phyloP scores from a whole-genome alignment of 1,140 invertebrate species.

The Druon quercuslanigerum region DNA sequence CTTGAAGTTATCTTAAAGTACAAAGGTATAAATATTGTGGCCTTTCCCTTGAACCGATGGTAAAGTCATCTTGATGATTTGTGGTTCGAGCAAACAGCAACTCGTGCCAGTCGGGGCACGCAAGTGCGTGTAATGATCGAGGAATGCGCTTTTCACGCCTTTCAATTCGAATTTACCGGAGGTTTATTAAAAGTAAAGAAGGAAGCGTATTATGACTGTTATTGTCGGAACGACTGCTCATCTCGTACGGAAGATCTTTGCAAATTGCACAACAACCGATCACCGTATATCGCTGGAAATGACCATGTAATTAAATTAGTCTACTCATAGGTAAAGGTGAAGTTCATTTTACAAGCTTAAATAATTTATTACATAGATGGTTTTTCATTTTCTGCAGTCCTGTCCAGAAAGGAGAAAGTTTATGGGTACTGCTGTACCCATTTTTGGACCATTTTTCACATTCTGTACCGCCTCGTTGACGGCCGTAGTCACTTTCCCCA shows the following conservation, averaged over 20 bases:
- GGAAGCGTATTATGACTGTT: conserved; percentile 10
- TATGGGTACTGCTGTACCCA: no score
- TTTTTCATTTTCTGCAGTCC: no score
- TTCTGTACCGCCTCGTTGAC: no score
- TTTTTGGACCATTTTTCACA: no score
- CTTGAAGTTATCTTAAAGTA: not conserved
- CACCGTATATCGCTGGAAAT: not conserved
- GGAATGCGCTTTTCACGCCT: conserved; percentile 67
- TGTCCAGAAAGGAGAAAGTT: no score
- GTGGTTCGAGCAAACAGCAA: conserved; percentile 48
- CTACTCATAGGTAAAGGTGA: no score
- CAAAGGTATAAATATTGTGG: conserved; percentile 57
- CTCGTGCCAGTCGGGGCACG: conserved; percentile 28
- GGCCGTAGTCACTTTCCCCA: no score
- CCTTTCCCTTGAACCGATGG: conserved; percentile 57
- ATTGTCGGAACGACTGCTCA: not conserved
- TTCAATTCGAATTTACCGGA: conserved; percentile 61
- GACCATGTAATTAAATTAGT: not conserved
- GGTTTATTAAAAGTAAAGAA: conserved; percentile 48
- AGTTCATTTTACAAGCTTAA: no score
- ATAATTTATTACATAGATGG: no score
- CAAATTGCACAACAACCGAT: not conserved
- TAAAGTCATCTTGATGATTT: conserved; percentile 63
- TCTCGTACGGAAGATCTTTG: not conserved
- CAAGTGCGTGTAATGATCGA: conserved; percentile 57